Evolutionary conservation across 2,888 invertebrate genomes (phyloP), one percentile per base, ranked within the genome.

Genomic region (Eurytoma adleriae): DNA sequence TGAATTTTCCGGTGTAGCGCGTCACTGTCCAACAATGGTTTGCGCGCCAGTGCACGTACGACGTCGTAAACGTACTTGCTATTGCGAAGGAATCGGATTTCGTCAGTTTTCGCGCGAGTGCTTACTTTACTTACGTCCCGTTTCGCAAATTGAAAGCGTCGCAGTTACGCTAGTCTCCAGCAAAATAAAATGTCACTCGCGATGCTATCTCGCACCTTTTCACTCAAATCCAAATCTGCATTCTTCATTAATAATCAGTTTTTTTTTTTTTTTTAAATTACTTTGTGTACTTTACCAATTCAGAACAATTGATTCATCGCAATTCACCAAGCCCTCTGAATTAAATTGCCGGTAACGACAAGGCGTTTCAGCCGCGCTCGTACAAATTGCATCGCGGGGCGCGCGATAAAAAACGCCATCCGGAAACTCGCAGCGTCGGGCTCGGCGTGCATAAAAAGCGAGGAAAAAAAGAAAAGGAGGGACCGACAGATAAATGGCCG

Each of bases 401-500:
- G 40, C 24, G 50, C 7, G 27, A 16, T 12, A 18, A 62, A 76
- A 69, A 62, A 2, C 5, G 48, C 52, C 13, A 13, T 48, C 27
- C 61, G 52, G 68, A 48, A 66, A 27, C 64, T 20, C 48, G 3
- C 12, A 40, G 10, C 12, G 61, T 10, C 40, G 40, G 1, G 10
- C 40, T 3, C 3, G 13, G n/a, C 13, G 12, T 12, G 20, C 20
- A 59, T 61, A 48, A 61, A 61, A 48, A 56, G 16, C 16, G 18
- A 20, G 50, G 20, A 52, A n/a, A 20, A 30, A 69, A 27, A 73
- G 30, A 59, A 18, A 48, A 54, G 27, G n/a, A 13, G 64, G 59
- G 48, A 30, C 80, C 18, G 50, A 12, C 77, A 18, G 78, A 78
- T 81, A 75, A 81, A 78, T 76, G 50, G 50, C 74, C 12, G 40